phyloP scores from a whole-genome alignment of 1,140 invertebrate genomes.

The Pogonomyrmex barbatus region DNA sequence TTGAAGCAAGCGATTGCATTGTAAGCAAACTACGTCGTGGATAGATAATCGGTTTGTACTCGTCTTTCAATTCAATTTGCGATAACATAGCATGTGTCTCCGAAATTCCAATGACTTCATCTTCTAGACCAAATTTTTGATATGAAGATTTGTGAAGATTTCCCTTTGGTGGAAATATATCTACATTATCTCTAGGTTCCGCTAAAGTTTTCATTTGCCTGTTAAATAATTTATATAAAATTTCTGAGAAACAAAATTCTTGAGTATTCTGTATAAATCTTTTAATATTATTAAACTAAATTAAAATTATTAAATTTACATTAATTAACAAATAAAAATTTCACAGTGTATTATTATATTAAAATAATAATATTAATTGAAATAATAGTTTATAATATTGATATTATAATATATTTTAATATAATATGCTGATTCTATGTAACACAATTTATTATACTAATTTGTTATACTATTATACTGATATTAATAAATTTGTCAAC shows the following conservation, averaged over 20 bases:
- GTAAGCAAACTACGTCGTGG: constrained; percentile 67
- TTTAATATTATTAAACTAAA: not conserved
- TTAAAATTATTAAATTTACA: constrained; percentile 5
- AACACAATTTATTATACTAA: too few relatives aligned
- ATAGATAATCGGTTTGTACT: constrained; percentile 56
- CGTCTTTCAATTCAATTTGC: constrained; percentile 68
- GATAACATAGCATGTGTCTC: constrained; percentile 70
- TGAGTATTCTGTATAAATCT: not conserved
- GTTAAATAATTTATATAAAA: not conserved
- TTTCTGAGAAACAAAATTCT: constrained; percentile 5
- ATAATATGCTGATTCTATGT: too few relatives aligned
- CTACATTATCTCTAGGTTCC: constrained; percentile 74
- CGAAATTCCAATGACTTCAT: constrained; percentile 63
- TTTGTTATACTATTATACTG: too few relatives aligned
- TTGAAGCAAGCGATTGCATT: constrained; percentile 63
- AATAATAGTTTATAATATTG: too few relatives aligned
- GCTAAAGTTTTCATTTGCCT: constrained; percentile 72
- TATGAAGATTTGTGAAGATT: constrained; percentile 72
- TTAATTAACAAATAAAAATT: not conserved
- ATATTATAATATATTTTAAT: too few relatives aligned
- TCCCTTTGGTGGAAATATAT: constrained; percentile 71
- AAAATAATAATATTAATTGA: too few relatives aligned
- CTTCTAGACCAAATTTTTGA: constrained; percentile 60
- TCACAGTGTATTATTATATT: too few relatives aligned
- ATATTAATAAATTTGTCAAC: too few relatives aligned